phyloP scores from a whole-genome alignment of 1,140 invertebrate genomes.

The Conopomorpha cramerella region DNA sequence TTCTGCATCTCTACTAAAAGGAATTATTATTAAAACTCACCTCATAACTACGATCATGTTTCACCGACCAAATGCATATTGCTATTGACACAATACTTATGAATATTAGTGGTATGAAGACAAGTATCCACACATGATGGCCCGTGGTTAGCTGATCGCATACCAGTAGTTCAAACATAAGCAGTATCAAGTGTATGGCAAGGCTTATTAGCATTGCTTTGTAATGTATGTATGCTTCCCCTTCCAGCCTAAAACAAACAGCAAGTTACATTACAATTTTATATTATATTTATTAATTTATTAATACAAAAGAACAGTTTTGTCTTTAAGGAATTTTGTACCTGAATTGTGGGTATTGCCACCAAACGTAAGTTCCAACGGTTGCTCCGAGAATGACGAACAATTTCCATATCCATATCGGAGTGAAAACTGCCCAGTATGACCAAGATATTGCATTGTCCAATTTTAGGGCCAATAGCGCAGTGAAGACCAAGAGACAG shows the following conservation, averaged over 20 bases:
- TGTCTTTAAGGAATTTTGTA: too few species aligned
- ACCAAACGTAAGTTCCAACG: constrained; percentile 93
- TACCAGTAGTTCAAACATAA: constrained; percentile 95
- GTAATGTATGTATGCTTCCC: constrained; percentile 94
- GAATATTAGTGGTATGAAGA: constrained; percentile 95
- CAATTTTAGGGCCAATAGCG: constrained; percentile 85
- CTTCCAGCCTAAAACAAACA: constrained; percentile 75
- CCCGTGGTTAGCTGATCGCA: constrained; percentile 92
- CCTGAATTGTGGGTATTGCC: constrained; percentile 91
- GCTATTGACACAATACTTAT: constrained; percentile 95
- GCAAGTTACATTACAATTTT: too few species aligned
- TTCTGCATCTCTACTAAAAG: too few species aligned
- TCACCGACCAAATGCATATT: constrained; percentile 97
- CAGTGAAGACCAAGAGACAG: constrained; percentile 89
- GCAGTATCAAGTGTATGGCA: constrained; percentile 88
- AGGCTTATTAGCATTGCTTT: constrained; percentile 96
- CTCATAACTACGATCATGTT: constrained; percentile 96
- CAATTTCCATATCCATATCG: constrained; percentile 96
- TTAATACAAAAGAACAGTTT: too few species aligned
- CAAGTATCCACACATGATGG: constrained; percentile 92
- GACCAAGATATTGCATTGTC: constrained; percentile 89
- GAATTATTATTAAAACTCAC: too few species aligned
- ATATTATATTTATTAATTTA: too few species aligned
- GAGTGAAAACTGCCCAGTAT: constrained; percentile 92
- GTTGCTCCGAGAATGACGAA: constrained; percentile 87